Conservation (phyloP, 2,113 vertebrate genomes). For the Varanus salvator region DNA sequence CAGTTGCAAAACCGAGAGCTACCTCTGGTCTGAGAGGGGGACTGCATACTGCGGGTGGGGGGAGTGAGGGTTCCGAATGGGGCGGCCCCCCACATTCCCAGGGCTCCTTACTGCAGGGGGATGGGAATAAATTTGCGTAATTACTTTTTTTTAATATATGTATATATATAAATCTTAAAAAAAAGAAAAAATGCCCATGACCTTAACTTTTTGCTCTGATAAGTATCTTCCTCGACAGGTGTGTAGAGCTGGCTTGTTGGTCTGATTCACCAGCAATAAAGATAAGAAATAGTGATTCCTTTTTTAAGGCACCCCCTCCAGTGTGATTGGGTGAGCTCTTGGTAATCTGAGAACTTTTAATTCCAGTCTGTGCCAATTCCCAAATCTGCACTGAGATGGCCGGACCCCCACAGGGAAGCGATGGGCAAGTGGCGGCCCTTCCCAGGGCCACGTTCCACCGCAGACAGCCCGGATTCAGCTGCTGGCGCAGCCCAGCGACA, state of each 20-base stretch:
- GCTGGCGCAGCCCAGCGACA: neutral
- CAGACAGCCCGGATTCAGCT: neutral
- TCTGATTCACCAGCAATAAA: constrained; percentile 71
- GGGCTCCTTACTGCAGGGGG: constrained; percentile 12
- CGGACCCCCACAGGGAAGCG: neutral
- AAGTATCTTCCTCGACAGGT: constrained; percentile 69
- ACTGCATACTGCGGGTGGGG: neutral
- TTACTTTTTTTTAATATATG: constrained; percentile 54
- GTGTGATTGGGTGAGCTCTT: neutral
- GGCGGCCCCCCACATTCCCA: constrained; percentile 16
- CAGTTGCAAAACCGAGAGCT: constrained; percentile 54
- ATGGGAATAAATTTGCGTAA: constrained; percentile 51
- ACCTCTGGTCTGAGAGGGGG: constrained; percentile 45
- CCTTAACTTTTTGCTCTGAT: constrained; percentile 74
- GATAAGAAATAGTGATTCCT: neutral
- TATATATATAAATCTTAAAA: constrained; percentile 60
- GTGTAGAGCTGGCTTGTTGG: constrained; percentile 61
- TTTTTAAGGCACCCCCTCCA: neutral
- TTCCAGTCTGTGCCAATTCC: neutral
- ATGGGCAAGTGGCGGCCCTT: neutral
- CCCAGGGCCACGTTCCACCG: neutral
- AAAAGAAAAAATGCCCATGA: constrained; percentile 71
- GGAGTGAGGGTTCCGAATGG: neutral
- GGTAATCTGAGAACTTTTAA: neutral
- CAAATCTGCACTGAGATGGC: neutral